Conservation (phyloP, 2,888 invertebrate species). For the Leptinotarsa rubiginosa region DNA sequence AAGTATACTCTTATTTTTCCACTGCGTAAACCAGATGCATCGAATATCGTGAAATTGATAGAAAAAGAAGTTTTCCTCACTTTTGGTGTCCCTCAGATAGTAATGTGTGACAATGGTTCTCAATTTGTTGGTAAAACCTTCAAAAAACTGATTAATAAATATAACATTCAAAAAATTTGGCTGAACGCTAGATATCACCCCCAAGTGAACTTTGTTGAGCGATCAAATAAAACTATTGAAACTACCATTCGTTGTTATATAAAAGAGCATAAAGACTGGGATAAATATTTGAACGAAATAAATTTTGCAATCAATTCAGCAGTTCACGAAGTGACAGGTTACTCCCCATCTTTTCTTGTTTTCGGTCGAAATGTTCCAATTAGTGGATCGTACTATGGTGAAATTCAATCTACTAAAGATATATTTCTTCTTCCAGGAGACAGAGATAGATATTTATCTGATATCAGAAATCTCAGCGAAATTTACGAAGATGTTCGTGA, state of each 20-base stretch:
- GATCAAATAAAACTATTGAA: slow-evolving; percentile 53
- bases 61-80: neutral
- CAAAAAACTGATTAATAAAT: no score
- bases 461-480: neutral
- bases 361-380: no score
- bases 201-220: slow-evolving; percentile 56
- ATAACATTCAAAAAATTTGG: slow-evolving; percentile 26
- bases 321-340: slow-evolving; percentile 15
- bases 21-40: slow-evolving; percentile 6
- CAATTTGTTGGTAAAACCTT: no score
- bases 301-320: slow-evolving; percentile 51
- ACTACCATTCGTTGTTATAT: slow-evolving; percentile 52
- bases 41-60: neutral
- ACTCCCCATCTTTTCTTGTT: no score
- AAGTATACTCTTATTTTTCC: neutral
- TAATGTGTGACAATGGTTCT: slow-evolving; percentile 8
- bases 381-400: slow-evolving; percentile 29
- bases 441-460: neutral
- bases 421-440: slow-evolving; percentile 13
- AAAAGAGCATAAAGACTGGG: slow-evolving; percentile 45
- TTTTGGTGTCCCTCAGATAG: slow-evolving; percentile 6
- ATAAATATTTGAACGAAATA: slow-evolving; percentile 48
- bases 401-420: slow-evolving; percentile 26
- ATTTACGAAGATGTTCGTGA: neutral
- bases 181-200: slow-evolving; percentile 54